phyloP scores from a whole-genome alignment of 2,797 vertebrate genomes.

The Cyclura pinguis region DNA sequence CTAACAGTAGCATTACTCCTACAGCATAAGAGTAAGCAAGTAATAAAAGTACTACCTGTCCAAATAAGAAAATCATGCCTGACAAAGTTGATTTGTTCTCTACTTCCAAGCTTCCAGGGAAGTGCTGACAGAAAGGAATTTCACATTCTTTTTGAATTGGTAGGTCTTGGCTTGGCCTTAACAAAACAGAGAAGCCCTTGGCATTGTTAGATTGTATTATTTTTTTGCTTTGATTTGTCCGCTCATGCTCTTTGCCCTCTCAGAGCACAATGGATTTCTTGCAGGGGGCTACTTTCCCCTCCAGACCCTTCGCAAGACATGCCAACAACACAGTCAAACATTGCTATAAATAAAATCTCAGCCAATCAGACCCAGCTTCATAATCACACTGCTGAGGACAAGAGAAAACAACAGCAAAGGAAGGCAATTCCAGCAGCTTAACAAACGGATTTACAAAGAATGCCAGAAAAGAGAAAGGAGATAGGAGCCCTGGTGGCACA shows the following conservation, averaged over 20 bases:
- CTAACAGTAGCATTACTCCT: conserved; percentile 20
- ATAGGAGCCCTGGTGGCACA: no score
- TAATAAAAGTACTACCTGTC: no score
- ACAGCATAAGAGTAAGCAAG: conserved; percentile 33
- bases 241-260: neutral
- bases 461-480: neutral
- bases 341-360: neutral
- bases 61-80: neutral
- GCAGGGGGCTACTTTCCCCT: neutral
- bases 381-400: neutral
- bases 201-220: no score
- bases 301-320: no score
- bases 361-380: neutral
- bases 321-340: neutral
- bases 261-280: no score
- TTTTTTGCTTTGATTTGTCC: no score
- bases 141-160: no score
- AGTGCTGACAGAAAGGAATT: neutral
- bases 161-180: neutral
- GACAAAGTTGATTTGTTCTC: neutral
- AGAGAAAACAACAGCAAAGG: neutral
- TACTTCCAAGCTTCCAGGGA: neutral
- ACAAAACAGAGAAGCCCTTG: neutral
- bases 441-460: neutral
- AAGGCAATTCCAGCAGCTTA: neutral